A percentile compares a stretch with the other conserved stretches of the same genome.
phyloP scores from a whole-genome alignment of 2,113 vertebrate species.

The Megaleporinus macrocephalus region DNA sequence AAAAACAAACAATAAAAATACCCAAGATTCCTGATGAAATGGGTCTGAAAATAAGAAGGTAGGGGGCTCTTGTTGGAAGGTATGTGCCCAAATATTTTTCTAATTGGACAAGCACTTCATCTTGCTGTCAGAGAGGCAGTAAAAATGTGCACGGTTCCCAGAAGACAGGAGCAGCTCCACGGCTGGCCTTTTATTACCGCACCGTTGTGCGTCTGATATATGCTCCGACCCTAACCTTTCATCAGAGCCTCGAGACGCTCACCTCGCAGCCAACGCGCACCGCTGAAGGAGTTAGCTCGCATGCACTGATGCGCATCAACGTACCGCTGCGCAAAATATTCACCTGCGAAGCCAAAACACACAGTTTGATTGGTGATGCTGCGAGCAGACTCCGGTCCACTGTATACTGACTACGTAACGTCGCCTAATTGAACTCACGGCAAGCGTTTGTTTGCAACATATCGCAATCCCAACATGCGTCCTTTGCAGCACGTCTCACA shows the following conservation, averaged over 20 bases:
- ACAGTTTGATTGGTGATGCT: neutral
- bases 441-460: neutral
- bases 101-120: constrained; percentile 84
- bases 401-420: neutral
- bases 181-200: constrained; percentile 80
- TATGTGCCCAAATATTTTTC: constrained; percentile 83
- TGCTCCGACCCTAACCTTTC: constrained; percentile 77
- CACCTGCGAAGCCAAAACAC: neutral
- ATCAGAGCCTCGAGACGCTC: constrained; percentile 67
- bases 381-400: neutral
- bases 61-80: constrained; percentile 69
- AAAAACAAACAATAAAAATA: constrained; percentile 65
- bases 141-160: constrained; percentile 78
- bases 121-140: constrained; percentile 82
- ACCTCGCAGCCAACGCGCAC: constrained; percentile 53
- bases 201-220: constrained; percentile 75
- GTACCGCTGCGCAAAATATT: constrained; percentile 45
- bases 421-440: neutral
- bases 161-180: constrained; percentile 75
- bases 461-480: neutral
- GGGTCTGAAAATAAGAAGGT: constrained; percentile 70
- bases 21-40: constrained; percentile 69
- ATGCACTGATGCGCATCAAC: constrained; percentile 44
- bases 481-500: neutral
- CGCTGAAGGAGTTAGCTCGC: constrained; percentile 47